A percentile compares a stretch with the other conserved stretches of the same genome.
These are phyloP conservation scores for Callipepla californica DNA, from an alignment of 2,113 vertebrate genomes.

Conservation along the genomic window DNA sequence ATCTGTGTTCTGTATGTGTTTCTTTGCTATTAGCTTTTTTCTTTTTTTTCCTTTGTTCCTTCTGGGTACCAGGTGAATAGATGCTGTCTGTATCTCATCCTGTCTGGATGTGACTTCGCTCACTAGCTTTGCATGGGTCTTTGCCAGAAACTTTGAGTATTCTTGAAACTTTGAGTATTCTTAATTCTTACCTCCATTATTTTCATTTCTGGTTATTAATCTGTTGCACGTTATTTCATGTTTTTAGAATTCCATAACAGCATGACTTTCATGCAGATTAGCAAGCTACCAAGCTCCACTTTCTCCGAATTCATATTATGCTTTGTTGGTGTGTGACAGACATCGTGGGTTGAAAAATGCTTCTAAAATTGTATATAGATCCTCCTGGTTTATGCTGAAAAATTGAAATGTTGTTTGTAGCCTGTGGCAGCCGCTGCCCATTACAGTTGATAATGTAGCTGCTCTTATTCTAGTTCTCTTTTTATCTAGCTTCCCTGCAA, in stretches of 20 bases:
- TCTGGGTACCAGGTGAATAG: not conserved
- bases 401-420: not conserved
- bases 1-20: not conserved
- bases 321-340: not conserved
- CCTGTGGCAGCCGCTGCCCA: not conserved
- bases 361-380: not conserved
- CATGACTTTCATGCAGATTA: not conserved
- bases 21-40: not conserved
- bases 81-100: not conserved
- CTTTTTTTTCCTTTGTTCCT: not conserved
- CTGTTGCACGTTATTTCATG: not conserved
- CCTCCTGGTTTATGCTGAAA: not conserved
- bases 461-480: not conserved
- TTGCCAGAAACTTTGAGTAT: not conserved
- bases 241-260: not conserved
- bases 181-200: not conserved
- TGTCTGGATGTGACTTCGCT: not conserved
- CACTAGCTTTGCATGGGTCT: not conserved
- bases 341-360: not conserved
- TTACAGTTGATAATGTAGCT: not conserved
- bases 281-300: not conserved
- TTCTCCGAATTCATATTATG: not conserved
- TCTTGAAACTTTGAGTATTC: not conserved
- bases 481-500: not conserved
- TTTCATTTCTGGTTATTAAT: not conserved